These are phyloP conservation scores for Dasypus novemcinctus DNA, from an alignment of 2,113 vertebrate genomes.

Conservation along the genomic window DNA sequence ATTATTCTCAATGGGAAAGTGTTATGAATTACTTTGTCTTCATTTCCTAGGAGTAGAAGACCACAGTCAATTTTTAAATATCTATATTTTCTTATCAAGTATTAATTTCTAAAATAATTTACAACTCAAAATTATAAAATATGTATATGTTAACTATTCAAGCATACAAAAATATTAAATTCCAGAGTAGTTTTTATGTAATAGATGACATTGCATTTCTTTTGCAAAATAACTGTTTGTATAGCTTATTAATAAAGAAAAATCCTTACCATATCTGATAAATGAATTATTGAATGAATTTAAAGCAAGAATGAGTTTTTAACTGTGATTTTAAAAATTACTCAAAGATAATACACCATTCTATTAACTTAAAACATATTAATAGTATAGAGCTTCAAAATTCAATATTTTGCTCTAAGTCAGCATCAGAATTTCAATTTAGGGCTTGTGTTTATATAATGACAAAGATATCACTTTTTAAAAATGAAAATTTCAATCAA, in stretches of 20 bases:
- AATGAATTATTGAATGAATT: not conserved
- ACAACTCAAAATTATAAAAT: not conserved
- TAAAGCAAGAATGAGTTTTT: not conserved
- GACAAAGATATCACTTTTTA: not conserved
- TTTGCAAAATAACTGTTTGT: not conserved
- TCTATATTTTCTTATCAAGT: not conserved
- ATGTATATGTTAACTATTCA: not conserved
- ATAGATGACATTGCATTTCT: not conserved
- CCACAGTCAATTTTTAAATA: not conserved
- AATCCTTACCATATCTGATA: not conserved
- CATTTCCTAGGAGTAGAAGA: not conserved
- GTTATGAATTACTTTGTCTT: slow-evolving; percentile 10
- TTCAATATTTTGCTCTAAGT: not conserved
- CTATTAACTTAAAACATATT: not conserved
- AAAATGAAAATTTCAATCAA: not conserved
- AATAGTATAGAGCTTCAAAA: not conserved
- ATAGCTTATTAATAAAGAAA: not conserved
- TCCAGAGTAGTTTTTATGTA: not conserved
- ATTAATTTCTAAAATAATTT: not conserved
- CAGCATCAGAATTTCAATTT: not conserved
- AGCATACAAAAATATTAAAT: not conserved
- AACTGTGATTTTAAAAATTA: not conserved
- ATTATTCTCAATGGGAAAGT: not conserved
- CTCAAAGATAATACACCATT: not conserved
- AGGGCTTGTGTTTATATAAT: not conserved